Evolutionary conservation across 2,113 vertebrate species (phyloP).

Genomic region (Mellivora capensis): DNA sequence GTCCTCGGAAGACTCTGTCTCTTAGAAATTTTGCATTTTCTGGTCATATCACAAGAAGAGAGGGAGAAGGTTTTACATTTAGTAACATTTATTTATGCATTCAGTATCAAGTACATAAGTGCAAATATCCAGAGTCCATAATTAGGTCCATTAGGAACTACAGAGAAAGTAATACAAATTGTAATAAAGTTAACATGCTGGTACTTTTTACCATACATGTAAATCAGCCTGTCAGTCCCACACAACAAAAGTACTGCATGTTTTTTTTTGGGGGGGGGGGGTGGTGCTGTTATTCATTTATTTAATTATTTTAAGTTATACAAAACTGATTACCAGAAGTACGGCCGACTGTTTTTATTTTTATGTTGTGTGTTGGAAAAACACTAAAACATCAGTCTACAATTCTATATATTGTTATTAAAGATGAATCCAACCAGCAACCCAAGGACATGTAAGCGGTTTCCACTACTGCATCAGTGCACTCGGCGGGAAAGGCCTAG

Average conservation of each 20-base stretch:
- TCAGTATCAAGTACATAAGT: constrained; percentile 99
- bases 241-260: constrained; percentile 90
- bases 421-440: constrained; percentile 92
- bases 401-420: constrained; percentile 90
- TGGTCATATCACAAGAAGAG: constrained; percentile 41
- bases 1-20: background rate
- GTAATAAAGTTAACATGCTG: constrained; percentile 96
- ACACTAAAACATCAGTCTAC: constrained; percentile 91
- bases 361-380: constrained; percentile 88
- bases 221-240: constrained; percentile 91
- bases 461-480: constrained; percentile 90
- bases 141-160: constrained; percentile 92
- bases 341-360: constrained; percentile 86
- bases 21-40: background rate
- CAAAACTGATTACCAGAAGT: constrained; percentile 94
- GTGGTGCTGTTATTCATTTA: constrained; percentile 53
- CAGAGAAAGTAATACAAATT: constrained; percentile 96
- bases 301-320: constrained; percentile 85
- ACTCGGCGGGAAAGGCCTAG: constrained; percentile 89
- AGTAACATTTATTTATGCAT: constrained; percentile 99
- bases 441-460: constrained; percentile 91
- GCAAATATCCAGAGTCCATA: constrained; percentile 98
- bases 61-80: constrained; percentile 86
- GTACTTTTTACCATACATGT: constrained; percentile 92
- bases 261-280: background rate